Percentiles rank a stretch among this genome's conserved stretches.
Evolutionary conservation across 2,888 invertebrate genomes (phyloP).

Genomic region (Noctua fimbriata): DNA sequence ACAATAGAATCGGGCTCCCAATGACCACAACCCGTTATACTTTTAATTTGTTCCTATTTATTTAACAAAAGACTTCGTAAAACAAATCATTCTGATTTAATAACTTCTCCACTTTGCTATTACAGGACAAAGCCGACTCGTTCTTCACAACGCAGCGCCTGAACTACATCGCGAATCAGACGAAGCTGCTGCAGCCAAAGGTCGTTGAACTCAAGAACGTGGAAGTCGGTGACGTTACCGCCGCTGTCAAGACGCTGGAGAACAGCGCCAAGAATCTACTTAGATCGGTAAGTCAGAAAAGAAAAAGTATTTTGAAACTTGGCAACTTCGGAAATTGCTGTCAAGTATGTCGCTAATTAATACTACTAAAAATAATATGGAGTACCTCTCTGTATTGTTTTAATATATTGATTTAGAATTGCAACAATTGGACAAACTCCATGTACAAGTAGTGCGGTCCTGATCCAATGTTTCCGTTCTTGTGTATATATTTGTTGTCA

Average conservation of each 20-base stretch:
- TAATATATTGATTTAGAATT: too few relatives aligned
- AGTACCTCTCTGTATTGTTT: too few relatives aligned
- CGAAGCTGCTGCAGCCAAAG: conserved; percentile 92
- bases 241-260: conserved; percentile 91
- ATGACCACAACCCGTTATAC: background rate
- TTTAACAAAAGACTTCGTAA: too few relatives aligned
- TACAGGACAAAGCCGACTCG: conserved; percentile 94
- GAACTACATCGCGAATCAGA: conserved; percentile 94
- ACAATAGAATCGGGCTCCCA: background rate
- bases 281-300: conserved; percentile 80
- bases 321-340: background rate
- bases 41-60: background rate
- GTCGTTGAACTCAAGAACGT: conserved; percentile 92
- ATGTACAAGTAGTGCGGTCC: too few relatives aligned
- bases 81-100: background rate
- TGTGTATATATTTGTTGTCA: too few relatives aligned
- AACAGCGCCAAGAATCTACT: conserved; percentile 91
- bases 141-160: conserved; percentile 96
- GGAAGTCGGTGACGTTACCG: conserved; percentile 91
- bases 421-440: too few relatives aligned
- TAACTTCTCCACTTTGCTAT: background rate
- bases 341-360: background rate
- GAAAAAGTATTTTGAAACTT: background rate
- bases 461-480: too few relatives aligned
- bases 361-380: too few relatives aligned